Conservation (phyloP, 2,113 vertebrate species). For the Takifugu bimaculatus region DNA sequence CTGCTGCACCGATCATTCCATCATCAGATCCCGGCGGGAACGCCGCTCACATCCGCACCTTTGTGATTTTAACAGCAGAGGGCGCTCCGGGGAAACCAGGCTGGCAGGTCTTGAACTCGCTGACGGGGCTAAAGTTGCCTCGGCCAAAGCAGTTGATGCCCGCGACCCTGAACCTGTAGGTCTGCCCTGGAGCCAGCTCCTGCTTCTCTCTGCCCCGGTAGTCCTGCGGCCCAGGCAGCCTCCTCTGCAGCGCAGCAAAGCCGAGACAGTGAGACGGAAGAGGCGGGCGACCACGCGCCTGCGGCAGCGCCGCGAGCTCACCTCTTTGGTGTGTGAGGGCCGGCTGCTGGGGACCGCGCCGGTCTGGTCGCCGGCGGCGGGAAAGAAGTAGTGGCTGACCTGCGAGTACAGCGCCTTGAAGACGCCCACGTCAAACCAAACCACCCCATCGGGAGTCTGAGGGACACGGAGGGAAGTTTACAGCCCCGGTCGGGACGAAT, state of each 20-base stretch:
- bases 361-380: constrained; percentile 71
- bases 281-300: not conserved
- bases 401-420: constrained; percentile 87
- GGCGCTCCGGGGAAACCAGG: constrained; percentile 97
- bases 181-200: constrained; percentile 84
- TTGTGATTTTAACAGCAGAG: constrained; percentile 92
- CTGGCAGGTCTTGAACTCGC: constrained; percentile 96
- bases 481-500: not conserved
- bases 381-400: constrained; percentile 87
- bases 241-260: constrained; percentile 64
- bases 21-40: too few relatives aligned
- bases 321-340: constrained; percentile 45
- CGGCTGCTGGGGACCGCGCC: constrained; percentile 14
- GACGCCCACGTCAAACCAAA: constrained; percentile 92
- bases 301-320: constrained; percentile 7
- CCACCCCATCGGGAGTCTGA: constrained; percentile 25
- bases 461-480: not conserved
- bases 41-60: constrained; percentile 70
- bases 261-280: not conserved
- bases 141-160: constrained; percentile 89
- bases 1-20: too few relatives aligned
- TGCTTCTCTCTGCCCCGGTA: constrained; percentile 82
- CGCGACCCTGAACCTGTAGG: constrained; percentile 91
- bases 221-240: constrained; percentile 76
- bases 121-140: constrained; percentile 88